Evolutionary conservation across 2,797 vertebrate genomes (phyloP), one percentile per base, ranked within the genome.

Genomic region (Danio choprae): DNA sequence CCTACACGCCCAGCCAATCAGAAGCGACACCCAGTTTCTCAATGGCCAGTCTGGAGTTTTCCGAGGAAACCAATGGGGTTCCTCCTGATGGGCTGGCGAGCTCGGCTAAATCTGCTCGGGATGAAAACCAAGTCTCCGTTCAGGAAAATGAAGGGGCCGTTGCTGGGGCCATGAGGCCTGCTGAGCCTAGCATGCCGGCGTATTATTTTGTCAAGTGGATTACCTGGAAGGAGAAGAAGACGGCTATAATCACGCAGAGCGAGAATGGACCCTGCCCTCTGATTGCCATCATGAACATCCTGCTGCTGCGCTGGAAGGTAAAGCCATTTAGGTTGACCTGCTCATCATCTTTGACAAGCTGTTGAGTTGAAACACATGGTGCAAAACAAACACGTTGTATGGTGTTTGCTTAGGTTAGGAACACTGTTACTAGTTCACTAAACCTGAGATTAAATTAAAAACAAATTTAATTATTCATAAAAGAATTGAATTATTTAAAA

Each of bases 171-270:
- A 85, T 83, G 0, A 70, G 84, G 10, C 77, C 46, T 1, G 5
- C 41, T 0, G 91, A 88, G 69, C 86, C 86, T 0, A 58, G 69
- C 70, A 85, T 85, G 74, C 92, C 91, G 0, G 90, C 89, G 0
- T 94, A 93, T 77, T 97, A 98, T 87, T 94, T 95, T 58, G 95
- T 98, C 12, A 98, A 98, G 87, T 98, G 97, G 97, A 97, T 99
- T 86, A 94, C 84, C 2, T 98, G 97, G 97, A 99, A 97, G 51
- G 96, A 96, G 12, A 94, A 97, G 71, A 90, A 92, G 82, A 98
- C 97, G 0, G 96, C 97, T 0, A 82, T 98, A 78, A 89, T 99
- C 89, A 98, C 91, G 0, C 97, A 98, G 94, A 97, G 95, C 0
- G 88, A 96, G 84, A 98, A 99, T 0, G 97, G 97, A 40, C 97